Base-by-base conservation (phyloP, 2,797 vertebrate species). In the Apogon hyalosoma region DNA sequence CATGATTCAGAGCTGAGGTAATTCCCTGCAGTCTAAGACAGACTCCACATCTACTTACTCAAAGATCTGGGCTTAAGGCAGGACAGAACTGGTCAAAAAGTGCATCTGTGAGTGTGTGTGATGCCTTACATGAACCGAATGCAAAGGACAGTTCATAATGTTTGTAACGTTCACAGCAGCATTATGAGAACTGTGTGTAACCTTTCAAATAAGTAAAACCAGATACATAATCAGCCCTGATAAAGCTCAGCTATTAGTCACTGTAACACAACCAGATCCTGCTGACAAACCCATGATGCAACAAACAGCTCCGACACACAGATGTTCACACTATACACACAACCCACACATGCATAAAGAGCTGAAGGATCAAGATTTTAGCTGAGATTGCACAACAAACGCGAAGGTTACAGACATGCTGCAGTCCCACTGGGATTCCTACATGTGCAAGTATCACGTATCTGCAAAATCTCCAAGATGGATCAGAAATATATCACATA, bases 1-100 rank as follows among this genome's bases (percentile, higher is more conserved):
- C 85, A 88, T 90, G 90, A 89, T 82, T 92, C 82, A 66, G 78
- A 47, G 87, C 81, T 93, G 90, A 93, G 88, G 92, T 93, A 75
- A 93, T 91, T 82, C 85, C 87, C 78, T 73, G 73, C 77, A 64
- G 85, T 67, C 75, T 1, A 64, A 81, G 67, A 84, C 85, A 58
- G 76, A 77, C 83, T 84, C 80, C 76, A 78, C 75, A 76, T 71
- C 45, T 18, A 55, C 77, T 81, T 58, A 85, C 64, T 80, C 75
- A 68, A 40, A 82, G 75, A 75, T 77, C 80, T 66, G 69, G 53
- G 74, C 78, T 52, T 39, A 78, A 71, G 83, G 70, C 79, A 10
- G 74, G 53, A 80, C 66, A 18, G 51, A 61, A 19, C 60, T 21
- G 49, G 63, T 67, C 18, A 3, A 49, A 63, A 40, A 9, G 59